Conservation (phyloP, 2,113 vertebrate species). For the Sturnira hondurensis region DNA sequence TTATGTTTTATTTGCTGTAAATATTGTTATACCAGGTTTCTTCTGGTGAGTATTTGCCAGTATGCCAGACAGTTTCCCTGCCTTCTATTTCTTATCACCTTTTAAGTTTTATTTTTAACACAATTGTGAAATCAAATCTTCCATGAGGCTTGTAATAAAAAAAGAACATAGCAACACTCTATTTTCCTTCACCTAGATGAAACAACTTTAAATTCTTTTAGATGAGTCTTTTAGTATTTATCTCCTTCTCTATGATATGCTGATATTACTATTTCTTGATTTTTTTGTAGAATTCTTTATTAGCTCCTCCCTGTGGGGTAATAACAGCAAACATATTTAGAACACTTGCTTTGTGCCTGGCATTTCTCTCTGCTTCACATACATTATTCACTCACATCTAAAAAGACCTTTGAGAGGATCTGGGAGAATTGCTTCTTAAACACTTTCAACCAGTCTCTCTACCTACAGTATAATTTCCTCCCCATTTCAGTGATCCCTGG, state of each 20-base stretch:
- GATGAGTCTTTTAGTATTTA: background rate
- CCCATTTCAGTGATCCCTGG: background rate
- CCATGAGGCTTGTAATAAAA: background rate
- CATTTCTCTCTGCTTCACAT: background rate
- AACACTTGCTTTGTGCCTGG: background rate
- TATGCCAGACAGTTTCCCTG: background rate
- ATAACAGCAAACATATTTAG: background rate
- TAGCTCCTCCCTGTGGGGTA: background rate
- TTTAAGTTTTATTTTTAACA: background rate
- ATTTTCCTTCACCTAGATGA: background rate
- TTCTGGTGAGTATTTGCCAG: background rate
- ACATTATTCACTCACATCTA: background rate
- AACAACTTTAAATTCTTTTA: conserved; percentile 2
- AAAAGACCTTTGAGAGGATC: background rate
- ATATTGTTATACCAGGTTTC: background rate
- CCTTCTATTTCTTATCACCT: background rate
- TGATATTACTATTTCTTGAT: background rate
- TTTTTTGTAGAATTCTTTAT: background rate
- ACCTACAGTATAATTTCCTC: background rate
- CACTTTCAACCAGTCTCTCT: background rate
- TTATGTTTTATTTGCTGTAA: background rate
- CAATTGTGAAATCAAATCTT: background rate
- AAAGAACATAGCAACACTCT: background rate
- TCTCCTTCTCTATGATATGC: background rate
- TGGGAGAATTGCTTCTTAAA: background rate